phyloP scores from a whole-genome alignment of 1,140 invertebrate species.

The Drosophila triauraria region DNA sequence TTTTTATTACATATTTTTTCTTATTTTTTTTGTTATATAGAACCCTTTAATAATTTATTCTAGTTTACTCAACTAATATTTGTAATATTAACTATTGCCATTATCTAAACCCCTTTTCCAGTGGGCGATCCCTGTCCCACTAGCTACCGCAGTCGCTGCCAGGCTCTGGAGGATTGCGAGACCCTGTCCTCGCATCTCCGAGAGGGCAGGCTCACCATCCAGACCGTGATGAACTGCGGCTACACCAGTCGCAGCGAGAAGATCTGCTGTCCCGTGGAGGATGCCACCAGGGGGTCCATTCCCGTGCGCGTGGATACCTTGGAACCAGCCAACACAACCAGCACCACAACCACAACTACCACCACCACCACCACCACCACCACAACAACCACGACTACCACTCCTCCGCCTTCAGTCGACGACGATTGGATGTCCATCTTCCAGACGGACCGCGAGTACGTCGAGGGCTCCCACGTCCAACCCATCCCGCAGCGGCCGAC shows the following conservation, averaged over 20 bases:
- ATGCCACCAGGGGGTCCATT: not conserved
- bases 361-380: conserved; percentile 5
- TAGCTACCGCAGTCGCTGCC: conserved; percentile 59
- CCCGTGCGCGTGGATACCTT: not conserved
- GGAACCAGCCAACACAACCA: not conserved
- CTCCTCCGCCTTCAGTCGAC: not conserved
- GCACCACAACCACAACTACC: not conserved
- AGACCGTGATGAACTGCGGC: conserved; percentile 52
- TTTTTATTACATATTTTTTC: too few relatives aligned
- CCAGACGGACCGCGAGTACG: conserved; percentile 49
- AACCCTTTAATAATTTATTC: too few relatives aligned
- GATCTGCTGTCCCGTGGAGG: conserved; percentile 66
- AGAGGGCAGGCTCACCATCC: conserved; percentile 12
- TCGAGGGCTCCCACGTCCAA: conserved; percentile 8
- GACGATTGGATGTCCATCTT: conserved; percentile 51
- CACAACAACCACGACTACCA: conserved; percentile 20
- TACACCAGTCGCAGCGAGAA: conserved; percentile 57
- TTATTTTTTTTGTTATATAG: too few relatives aligned
- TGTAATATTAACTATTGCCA: not conserved
- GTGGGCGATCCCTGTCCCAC: conserved; percentile 69
- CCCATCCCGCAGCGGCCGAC: not conserved
- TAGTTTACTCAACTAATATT: not conserved
- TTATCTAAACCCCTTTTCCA: conserved; percentile 9
- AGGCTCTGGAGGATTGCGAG: conserved; percentile 41
- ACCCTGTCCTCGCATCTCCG: conserved; percentile 36